Conservation (phyloP, 35 echinoderm and acorn worm genomes). For the Heliocidaris tuberculata region DNA sequence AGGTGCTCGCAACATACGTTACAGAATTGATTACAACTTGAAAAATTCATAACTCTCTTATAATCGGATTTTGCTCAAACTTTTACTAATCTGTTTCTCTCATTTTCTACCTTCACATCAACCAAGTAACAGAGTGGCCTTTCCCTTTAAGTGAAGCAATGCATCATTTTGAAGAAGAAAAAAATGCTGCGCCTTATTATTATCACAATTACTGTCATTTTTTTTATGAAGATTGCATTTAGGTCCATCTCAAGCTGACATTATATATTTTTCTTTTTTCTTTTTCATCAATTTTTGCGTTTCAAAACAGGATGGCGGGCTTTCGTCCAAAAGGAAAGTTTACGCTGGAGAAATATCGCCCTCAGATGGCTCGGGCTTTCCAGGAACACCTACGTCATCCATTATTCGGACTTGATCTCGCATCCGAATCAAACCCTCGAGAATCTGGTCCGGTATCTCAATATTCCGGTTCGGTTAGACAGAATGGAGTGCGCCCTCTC, state of each 20-base stretch:
- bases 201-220: no score
- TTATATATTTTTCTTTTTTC: background rate
- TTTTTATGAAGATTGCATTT: no score
- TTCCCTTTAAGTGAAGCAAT: no score
- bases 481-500: constrained; percentile 42
- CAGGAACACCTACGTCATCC: constrained; percentile 47
- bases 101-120: no score
- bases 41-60: no score
- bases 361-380: constrained; percentile 29
- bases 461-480: constrained; percentile 35
- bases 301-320: constrained; percentile 15
- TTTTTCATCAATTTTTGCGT: background rate
- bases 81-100: no score
- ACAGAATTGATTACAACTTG: no score
- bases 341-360: constrained; percentile 47
- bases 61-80: background rate
- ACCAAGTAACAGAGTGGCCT: background rate
- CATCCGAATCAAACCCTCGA: constrained; percentile 25
- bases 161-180: no score
- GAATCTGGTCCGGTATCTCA: constrained; percentile 45
- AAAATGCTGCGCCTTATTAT: no score
- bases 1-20: no score
- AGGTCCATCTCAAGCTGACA: no score
- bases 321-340: constrained; percentile 38
- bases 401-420: constrained; percentile 25